Base-by-base conservation (phyloP, 2,888 invertebrate genomes). In the Eupithecia dodoneata region DNA sequence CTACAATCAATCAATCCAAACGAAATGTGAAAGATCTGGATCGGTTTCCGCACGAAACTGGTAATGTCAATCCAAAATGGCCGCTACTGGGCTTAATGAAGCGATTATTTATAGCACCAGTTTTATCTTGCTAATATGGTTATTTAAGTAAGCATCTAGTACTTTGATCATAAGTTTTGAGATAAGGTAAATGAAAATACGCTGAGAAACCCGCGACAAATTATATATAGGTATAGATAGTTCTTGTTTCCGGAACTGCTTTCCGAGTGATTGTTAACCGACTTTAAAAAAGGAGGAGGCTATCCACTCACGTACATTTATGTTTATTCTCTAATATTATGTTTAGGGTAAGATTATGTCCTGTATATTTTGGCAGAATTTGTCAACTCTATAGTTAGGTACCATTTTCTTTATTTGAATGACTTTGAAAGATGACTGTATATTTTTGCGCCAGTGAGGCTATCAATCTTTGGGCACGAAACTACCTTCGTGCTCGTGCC, bases 1-100 rank as follows among this genome's bases (percentile, higher is more conserved):
- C 80, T 80, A 79, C 74, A 70, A 85, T 85, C 82, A 82, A 87
- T 87, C 83, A 84, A 80, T 84, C 80, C 79, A 76, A 81, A 81
- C 73, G 73, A 85, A 79, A 83, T 74, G 73, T 78, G 72, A 82
- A 73, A 76, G 63, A 75, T 75, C 69, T 70, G 72, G 73, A 73
- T 73, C 73, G 70, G 65, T 79, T 85, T 87, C 85, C 84, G 82
- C 80, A 86, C 84, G 83, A 82, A 85, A 77, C 84, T 78, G 81
- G 83, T 83, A 83, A 83, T 85, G 85, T 84, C 84, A 85, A 85
- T 82, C 82, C 83, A 86, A 83, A 84, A 86, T 85, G 85, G 80
- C 82, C 77, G 85, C 89, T 87, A 85, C 88, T 82, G 85, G 81
- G 76, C 82, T 84, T 82, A 79, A 83, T 80, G 81, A 83, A 81